These are phyloP conservation scores for Periophthalmus magnuspinnatus DNA, from an alignment of 2,797 vertebrate species.

Conservation along the genomic window DNA sequence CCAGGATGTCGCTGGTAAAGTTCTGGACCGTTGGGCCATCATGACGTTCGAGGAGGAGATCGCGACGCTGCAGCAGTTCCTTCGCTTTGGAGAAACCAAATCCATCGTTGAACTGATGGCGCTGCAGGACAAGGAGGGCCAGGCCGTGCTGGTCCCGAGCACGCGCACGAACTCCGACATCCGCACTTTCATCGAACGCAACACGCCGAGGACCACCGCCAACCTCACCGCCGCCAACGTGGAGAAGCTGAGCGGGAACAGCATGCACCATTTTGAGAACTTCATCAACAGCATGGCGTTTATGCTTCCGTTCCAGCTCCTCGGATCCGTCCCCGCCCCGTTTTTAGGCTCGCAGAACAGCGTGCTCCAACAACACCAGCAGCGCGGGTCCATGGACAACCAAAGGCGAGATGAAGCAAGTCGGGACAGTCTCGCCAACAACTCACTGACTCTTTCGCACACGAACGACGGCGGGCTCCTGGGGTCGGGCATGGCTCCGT, in stretches of 20 bases:
- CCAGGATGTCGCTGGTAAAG: slow-evolving; percentile 94
- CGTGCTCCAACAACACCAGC: slow-evolving; percentile 76
- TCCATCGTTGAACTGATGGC: slow-evolving; percentile 98
- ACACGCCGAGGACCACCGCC: slow-evolving; percentile 74
- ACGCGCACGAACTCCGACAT: slow-evolving; percentile 89
- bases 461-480: slow-evolving; percentile 77
- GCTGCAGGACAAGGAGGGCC: slow-evolving; percentile 94
- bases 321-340: slow-evolving; percentile 87
- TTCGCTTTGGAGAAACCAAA: slow-evolving; percentile 98
- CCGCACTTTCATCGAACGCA: slow-evolving; percentile 94
- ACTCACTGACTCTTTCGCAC: slow-evolving; percentile 48
- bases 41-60: slow-evolving; percentile 97
- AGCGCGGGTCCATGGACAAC: slow-evolving; percentile 55
- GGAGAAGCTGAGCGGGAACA: slow-evolving; percentile 80
- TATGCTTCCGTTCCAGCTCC: slow-evolving; percentile 93
- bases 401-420: slow-evolving; percentile 47
- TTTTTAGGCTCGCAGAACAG: slow-evolving; percentile 85
- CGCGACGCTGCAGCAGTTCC: slow-evolving; percentile 94
- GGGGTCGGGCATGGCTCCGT: slow-evolving; percentile 74
- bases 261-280: slow-evolving; percentile 92
- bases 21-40: slow-evolving; percentile 96
- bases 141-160: slow-evolving; percentile 84
- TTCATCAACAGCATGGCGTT: slow-evolving; percentile 94
- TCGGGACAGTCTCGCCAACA: slow-evolving; percentile 40
- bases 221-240: slow-evolving; percentile 68